Conservation (phyloP, 2,113 vertebrate species). For the Nestor notabilis region DNA sequence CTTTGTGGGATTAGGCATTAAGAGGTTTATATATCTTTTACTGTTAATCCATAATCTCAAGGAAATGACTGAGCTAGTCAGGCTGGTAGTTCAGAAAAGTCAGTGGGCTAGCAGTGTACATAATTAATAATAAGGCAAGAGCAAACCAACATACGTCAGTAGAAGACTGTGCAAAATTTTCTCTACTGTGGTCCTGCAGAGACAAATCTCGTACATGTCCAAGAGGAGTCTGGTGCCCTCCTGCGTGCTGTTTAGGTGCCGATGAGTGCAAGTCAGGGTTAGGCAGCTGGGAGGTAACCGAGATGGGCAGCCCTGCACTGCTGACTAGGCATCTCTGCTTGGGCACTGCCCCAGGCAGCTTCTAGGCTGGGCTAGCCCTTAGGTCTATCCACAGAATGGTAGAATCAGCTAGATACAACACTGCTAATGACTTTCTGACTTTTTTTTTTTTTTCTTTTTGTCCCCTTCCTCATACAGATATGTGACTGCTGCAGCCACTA, state of each 20-base stretch:
- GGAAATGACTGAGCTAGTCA: neutral
- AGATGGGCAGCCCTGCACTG: neutral
- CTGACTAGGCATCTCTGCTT: fast-evolving
- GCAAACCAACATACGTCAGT: neutral
- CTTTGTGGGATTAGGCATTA: neutral
- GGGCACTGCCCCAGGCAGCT: neutral
- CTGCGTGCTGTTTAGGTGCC: fast-evolving
- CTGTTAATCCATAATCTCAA: neutral
- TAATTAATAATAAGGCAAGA: neutral
- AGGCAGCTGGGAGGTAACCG: neutral
- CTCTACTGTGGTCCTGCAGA: neutral
- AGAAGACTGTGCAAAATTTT: neutral
- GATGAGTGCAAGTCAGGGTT: neutral
- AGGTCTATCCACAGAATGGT: neutral
- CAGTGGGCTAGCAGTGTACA: neutral
- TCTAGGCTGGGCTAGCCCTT: neutral
- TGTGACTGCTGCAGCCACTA: neutral
- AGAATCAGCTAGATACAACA: neutral
- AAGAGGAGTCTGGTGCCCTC: neutral
- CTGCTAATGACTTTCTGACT: neutral
- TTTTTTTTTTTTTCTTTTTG: neutral
- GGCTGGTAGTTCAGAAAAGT: neutral
- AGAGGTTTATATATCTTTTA: neutral
- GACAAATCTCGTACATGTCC: neutral
- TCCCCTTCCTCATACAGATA: neutral